These are phyloP conservation scores for Hoplostethus mediterraneus DNA, from an alignment of 2,797 vertebrate species.

Conservation along the genomic window DNA sequence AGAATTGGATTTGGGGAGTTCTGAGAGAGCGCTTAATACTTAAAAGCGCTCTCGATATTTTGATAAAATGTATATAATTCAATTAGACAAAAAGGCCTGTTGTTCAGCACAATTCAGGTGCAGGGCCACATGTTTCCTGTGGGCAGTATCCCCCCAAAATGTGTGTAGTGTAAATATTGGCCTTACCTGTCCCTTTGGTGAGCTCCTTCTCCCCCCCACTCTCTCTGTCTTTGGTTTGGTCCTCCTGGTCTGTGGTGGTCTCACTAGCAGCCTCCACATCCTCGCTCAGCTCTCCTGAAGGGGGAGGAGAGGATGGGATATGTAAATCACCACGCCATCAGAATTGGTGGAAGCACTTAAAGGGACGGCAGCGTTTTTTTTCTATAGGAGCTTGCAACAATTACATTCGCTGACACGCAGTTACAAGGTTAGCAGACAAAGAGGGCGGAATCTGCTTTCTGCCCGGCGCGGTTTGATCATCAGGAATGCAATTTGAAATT, in stretches of 20 bases:
- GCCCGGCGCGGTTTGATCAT: constrained; percentile 59
- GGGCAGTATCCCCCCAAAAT: constrained; percentile 48
- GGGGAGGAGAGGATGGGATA: constrained; percentile 88
- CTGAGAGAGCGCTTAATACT: constrained; percentile 33
- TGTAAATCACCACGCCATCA: constrained; percentile 89
- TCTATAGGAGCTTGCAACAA: constrained; percentile 85
- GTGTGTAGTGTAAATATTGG: constrained; percentile 71
- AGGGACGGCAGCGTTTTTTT: constrained; percentile 87
- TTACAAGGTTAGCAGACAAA: constrained; percentile 85
- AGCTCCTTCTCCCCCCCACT: constrained; percentile 94
- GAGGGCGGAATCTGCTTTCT: constrained; percentile 74
- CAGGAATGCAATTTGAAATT: constrained; percentile 45
- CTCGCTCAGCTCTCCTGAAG: constrained; percentile 95
- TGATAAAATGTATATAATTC: constrained; percentile 62
- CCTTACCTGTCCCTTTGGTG: constrained; percentile 95
- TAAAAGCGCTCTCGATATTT: constrained; percentile 51
- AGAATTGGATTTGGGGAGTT: constrained; percentile 56
- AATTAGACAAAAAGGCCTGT: constrained; percentile 56
- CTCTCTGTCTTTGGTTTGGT: constrained; percentile 95
- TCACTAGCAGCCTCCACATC: constrained; percentile 96
- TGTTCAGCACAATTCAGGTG: constrained; percentile 50
- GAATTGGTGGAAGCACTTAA: constrained; percentile 91
- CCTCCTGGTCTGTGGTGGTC: constrained; percentile 92
- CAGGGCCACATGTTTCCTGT: constrained; percentile 53
- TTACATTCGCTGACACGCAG: constrained; percentile 85